Percentiles rank a stretch among this genome's conserved stretches.
Conservation (phyloP, 2,113 vertebrate species). For the Dasyurus viverrinus region DNA sequence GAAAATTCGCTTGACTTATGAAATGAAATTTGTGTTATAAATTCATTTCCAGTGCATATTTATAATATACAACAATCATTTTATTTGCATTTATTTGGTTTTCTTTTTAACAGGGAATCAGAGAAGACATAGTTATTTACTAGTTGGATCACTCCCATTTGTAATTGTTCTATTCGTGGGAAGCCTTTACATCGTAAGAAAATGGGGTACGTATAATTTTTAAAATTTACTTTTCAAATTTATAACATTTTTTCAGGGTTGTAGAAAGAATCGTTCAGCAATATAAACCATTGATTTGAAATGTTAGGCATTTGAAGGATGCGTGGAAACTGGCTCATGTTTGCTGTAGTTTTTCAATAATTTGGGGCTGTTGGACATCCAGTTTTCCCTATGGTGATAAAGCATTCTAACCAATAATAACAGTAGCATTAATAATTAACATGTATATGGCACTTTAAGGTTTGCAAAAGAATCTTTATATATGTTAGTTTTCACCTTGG, state of each 20-base stretch:
- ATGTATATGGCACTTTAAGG: background rate
- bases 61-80: background rate
- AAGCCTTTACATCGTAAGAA: fast-evolving
- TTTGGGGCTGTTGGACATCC: background rate
- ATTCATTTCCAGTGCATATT: background rate
- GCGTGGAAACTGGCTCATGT: background rate
- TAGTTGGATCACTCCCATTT: background rate
- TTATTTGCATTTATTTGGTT: background rate
- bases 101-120: background rate
- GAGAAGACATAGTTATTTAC: fast-evolving
- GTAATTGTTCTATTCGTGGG: too few species aligned
- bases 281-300: background rate
- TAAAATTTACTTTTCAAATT: background rate
- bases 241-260: background rate
- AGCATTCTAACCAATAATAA: background rate
- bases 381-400: background rate
- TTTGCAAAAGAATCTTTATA: background rate
- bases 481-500: background rate
- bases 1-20: background rate
- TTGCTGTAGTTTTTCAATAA: background rate
- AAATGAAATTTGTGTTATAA: background rate
- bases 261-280: background rate
- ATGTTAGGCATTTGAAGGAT: background rate
- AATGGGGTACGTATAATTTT: background rate
- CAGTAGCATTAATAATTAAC: background rate